phyloP scores from a whole-genome alignment of 2,888 invertebrate genomes.

The Mythimna impura region DNA sequence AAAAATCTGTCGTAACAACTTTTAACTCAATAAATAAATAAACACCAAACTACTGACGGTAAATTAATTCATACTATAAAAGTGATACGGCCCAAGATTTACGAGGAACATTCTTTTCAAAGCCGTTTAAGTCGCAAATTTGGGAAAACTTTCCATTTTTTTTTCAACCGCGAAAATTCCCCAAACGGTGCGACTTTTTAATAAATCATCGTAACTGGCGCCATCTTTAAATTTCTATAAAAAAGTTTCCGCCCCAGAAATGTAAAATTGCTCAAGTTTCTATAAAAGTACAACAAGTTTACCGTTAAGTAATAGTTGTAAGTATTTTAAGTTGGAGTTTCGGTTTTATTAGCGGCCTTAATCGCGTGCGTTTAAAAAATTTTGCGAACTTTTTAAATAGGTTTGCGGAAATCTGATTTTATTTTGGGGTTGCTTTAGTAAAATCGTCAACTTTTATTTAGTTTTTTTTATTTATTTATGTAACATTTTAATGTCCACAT shows the following conservation, averaged over 20 bases:
- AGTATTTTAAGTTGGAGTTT: constrained; percentile 45
- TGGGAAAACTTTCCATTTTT: constrained; percentile 39
- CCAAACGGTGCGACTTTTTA: constrained; percentile 53
- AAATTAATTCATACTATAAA: constrained; percentile 54
- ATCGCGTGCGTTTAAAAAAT: constrained; percentile 50
- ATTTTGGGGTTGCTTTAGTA: constrained; percentile 9
- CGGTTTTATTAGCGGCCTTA: constrained; percentile 25
- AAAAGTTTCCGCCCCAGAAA: constrained; percentile 57
- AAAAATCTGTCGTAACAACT: constrained; percentile 1
- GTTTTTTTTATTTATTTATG: too few species aligned
- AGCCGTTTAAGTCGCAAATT: constrained; percentile 64
- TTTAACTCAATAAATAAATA: constrained; percentile 45
- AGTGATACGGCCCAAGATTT: constrained; percentile 57
- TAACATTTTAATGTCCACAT: too few species aligned
- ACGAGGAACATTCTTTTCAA: constrained; percentile 56
- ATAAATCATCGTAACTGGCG: constrained; percentile 63
- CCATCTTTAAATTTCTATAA: constrained; percentile 64
- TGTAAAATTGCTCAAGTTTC: constrained; percentile 62
- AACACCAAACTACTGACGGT: constrained; percentile 38
- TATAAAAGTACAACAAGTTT: constrained; percentile 55
- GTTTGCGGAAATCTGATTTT: constrained; percentile 18
- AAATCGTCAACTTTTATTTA: background rate
- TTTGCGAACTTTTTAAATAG: constrained; percentile 34
- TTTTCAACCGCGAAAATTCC: constrained; percentile 55
- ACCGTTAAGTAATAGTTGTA: constrained; percentile 39